Base-by-base conservation (phyloP, 2,888 invertebrate species). In the Sphaeridia pumilis region DNA sequence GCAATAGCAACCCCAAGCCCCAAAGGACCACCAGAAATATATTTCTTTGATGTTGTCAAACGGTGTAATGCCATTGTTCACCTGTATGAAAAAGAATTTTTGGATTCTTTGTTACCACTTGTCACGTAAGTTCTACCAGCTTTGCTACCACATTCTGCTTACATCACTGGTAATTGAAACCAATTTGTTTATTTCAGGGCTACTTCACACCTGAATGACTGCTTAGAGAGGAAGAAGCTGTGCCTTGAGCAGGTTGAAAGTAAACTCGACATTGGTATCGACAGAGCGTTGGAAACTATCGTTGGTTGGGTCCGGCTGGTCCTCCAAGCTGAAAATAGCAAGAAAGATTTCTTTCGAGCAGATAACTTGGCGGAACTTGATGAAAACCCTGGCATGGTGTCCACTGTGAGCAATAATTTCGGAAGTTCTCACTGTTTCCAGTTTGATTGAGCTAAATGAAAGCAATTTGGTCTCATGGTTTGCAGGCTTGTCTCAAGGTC, bases 1-100 rank as follows among this genome's bases (percentile, higher is more conserved):
- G 83, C 84, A 22, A 84, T 90, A 58, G 90, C 90, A 0, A 82
- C 88, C 27, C 84, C 84, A 0, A 97, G 98, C 70, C 86, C 84
- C 62, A 88, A 89, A 72, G 80, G 81, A 2, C 87, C 87, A 21
- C 87, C 86, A 58, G 82, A 88, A 72, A 82, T 94, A 57, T 84
- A 90, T 70, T 97, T 95, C 73, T 94, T 97, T 69, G 86, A 87
- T 68, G 82, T 87, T 5, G 88, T 92, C 10, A 85, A 88, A 63
- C 89, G 94, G 71, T 85, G 89, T 26, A 94, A 94, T 69, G 87
- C 87, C 54, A 89, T 95, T 49, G 86, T 93, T 12, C 87, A 88
- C 70, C 76, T 95, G 67, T 79, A 95, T 68, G 93, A 93, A 64
- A 93, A 93, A 67, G 86, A 90, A 66, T 93, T 90, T 69, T 83